These are phyloP conservation scores for Micropoecilia bifurca DNA, from an alignment of 2,797 vertebrate genomes.

Conservation along the genomic window DNA sequence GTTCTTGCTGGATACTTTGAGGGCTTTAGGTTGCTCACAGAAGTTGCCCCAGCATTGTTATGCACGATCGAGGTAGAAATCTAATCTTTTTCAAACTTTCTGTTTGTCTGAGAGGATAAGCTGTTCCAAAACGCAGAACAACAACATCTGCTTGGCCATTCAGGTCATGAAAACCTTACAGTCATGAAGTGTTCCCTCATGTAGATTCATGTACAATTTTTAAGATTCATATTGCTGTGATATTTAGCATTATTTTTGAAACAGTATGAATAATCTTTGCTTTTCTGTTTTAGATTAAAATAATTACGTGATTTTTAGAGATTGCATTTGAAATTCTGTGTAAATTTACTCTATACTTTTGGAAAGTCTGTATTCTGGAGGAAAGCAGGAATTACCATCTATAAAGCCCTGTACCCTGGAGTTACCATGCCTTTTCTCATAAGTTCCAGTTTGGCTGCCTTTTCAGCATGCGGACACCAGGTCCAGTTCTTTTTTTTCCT, in stretches of 20 bases:
- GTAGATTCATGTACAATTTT: neutral
- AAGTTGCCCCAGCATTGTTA: neutral
- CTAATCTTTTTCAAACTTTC: neutral
- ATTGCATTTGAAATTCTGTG: neutral
- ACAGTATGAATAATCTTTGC: neutral
- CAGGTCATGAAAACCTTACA: too few species aligned
- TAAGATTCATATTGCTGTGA: neutral
- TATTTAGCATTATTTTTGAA: neutral
- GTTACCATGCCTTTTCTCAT: conserved; percentile 23
- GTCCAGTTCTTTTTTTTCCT: conserved; percentile 29
- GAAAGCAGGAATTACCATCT: conserved; percentile 46
- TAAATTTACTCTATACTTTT: too few species aligned
- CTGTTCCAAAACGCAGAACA: neutral
- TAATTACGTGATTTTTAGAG: neutral
- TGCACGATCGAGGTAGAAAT: neutral
- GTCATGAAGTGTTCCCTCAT: neutral
- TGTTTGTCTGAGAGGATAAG: neutral
- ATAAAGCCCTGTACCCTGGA: conserved; percentile 29
- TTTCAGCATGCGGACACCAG: conserved; percentile 43
- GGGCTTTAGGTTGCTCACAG: neutral
- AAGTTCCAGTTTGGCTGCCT: conserved; percentile 48
- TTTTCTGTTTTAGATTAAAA: neutral
- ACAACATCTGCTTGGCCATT: neutral
- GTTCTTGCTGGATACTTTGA: neutral
- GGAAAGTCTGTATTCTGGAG: conserved; percentile 35